Conservation (phyloP, 2,797 vertebrate species). For the Helarctos malayanus region DNA sequence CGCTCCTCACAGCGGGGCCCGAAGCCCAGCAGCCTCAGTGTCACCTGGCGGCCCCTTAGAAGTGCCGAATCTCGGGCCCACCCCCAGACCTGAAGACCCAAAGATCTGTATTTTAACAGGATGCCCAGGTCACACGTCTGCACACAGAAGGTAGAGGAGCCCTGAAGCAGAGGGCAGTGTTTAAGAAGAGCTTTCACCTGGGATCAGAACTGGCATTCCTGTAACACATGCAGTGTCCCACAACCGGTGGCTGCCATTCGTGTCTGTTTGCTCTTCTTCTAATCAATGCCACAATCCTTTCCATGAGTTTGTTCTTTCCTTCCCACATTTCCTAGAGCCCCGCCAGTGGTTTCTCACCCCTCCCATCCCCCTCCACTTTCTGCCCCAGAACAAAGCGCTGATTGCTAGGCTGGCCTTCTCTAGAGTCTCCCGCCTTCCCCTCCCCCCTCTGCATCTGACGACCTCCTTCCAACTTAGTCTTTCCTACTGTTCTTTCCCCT, state of each 20-base stretch:
- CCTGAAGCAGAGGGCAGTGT: neutral
- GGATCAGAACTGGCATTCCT: no score
- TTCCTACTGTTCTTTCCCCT: neutral
- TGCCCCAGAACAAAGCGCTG: neutral
- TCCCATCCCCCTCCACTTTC: neutral
- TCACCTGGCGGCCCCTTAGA: neutral
- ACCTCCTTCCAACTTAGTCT: neutral
- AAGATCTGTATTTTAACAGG: neutral
- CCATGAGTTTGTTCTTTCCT: neutral
- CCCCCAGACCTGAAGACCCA: neutral
- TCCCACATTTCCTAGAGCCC: neutral
- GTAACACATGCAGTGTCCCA: no score
- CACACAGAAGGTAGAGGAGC: neutral
- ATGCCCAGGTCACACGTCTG: accelerated
- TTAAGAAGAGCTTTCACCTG: neutral
- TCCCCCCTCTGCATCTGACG: neutral
- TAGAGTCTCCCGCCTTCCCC: neutral
- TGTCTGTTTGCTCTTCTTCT: neutral
- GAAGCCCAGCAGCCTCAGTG: neutral
- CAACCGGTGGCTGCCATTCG: neutral
- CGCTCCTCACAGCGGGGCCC: neutral
- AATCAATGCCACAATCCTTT: neutral
- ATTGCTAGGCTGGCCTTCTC: neutral
- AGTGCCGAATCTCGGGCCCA: neutral
- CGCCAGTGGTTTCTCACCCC: neutral